Evolutionary conservation across 2,888 invertebrate genomes (phyloP).

Genomic region (Fabriciana adippe): DNA sequence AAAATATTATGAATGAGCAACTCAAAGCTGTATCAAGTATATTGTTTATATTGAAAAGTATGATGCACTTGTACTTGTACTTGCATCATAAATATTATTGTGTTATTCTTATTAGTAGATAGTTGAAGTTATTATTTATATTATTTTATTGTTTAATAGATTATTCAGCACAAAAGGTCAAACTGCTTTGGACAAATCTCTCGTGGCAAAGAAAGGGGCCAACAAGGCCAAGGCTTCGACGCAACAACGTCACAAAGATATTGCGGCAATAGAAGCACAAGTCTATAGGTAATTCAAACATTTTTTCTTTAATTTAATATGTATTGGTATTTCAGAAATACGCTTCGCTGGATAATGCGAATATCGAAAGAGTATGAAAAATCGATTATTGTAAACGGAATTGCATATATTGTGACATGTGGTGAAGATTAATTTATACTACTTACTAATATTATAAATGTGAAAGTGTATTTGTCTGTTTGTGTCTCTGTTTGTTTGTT

Average conservation of each 20-base stretch:
- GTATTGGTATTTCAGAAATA: no score
- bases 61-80: background rate
- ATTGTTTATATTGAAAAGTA: conserved; percentile 6
- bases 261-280: conserved; percentile 94
- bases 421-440: no score
- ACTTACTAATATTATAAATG: no score
- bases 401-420: no score
- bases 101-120: no score
- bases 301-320: no score
- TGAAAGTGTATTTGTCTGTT: no score
- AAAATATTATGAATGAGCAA: conserved; percentile 4
- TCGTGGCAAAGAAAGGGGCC: conserved; percentile 94
- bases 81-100: no score
- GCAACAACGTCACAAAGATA: conserved; percentile 89
- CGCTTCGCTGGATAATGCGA: no score
- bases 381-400: no score
- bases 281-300: conserved; percentile 85
- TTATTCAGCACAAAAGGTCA: conserved; percentile 98
- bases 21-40: conserved; percentile 2
- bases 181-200: conserved; percentile 93
- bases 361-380: no score
- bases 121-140: conserved; percentile 2
- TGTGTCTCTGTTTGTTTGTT: no score
- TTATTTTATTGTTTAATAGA: conserved; percentile 49
- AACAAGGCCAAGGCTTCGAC: conserved; percentile 82